Percentiles rank a stretch among this genome's conserved stretches.
Evolutionary conservation across 1,140 invertebrate genomes (phyloP).

Genomic region (Aphis gossypii): DNA sequence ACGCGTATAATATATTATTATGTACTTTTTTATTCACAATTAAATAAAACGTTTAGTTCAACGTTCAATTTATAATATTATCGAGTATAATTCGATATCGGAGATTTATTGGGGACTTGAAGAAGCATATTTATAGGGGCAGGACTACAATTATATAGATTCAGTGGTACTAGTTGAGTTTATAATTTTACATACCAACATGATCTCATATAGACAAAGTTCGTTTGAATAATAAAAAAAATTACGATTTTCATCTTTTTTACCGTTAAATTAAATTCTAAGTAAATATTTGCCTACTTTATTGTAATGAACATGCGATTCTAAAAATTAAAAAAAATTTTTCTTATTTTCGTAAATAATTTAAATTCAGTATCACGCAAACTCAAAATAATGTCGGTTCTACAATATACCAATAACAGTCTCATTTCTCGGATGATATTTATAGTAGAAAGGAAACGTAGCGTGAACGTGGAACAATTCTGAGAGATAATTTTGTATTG

Average conservation of each 20-base stretch:
- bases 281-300: not conserved
- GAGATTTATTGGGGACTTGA: not conserved
- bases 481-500: conserved; percentile 22
- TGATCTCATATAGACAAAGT: not conserved
- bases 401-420: not conserved
- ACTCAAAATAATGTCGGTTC: not conserved
- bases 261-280: not conserved
- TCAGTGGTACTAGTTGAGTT: not conserved
- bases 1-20: not conserved
- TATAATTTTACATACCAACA: not conserved
- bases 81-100: not conserved
- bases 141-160: not conserved
- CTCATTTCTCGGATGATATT: not conserved
- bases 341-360: not conserved
- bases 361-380: not conserved
- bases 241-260: not conserved
- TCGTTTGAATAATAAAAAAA: not conserved
- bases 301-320: not conserved
- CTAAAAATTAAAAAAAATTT: too few relatives aligned
- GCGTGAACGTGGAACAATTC: not conserved
- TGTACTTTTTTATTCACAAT: not conserved
- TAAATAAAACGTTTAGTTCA: not conserved
- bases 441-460: not conserved
- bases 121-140: not conserved
- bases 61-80: not conserved